Percentiles rank a stretch among this genome's conserved stretches.
phyloP scores from a whole-genome alignment of 1,140 invertebrate genomes.

The Eumeta japonica region DNA sequence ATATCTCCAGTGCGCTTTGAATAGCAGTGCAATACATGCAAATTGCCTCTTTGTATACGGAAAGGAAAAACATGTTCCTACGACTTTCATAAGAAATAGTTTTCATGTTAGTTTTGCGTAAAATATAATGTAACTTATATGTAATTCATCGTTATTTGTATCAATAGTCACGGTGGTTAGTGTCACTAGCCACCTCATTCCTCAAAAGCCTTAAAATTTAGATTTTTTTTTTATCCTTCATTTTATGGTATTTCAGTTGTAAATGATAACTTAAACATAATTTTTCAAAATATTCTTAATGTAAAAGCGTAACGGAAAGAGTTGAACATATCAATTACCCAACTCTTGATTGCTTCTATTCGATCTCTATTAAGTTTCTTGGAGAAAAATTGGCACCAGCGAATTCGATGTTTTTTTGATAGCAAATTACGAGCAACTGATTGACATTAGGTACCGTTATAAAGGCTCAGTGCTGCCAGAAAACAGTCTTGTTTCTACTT shows the following conservation, averaged over 20 bases:
- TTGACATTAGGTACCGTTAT: no score
- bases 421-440: no score
- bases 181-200: no score
- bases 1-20: conserved; percentile 8
- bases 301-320: conserved; percentile 3
- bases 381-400: no score
- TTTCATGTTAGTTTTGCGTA: conserved; percentile 6
- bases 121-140: neutral
- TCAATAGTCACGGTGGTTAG: conserved; percentile 10
- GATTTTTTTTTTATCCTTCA: neutral
- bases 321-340: no score
- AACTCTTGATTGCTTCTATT: no score
- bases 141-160: neutral
- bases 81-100: conserved; percentile 13
- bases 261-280: no score
- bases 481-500: no score
- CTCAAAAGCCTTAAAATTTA: conserved; percentile 5
- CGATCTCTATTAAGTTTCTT: no score
- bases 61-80: conserved; percentile 8
- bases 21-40: conserved; percentile 5
- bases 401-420: no score
- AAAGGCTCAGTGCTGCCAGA: no score
- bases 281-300: neutral
- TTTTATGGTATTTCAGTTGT: no score
- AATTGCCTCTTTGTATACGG: conserved; percentile 10